A percentile compares a stretch with the other conserved stretches of the same genome.
Evolutionary conservation across 2,888 invertebrate genomes (phyloP).

Genomic region (Heterodera filipjevi): DNA sequence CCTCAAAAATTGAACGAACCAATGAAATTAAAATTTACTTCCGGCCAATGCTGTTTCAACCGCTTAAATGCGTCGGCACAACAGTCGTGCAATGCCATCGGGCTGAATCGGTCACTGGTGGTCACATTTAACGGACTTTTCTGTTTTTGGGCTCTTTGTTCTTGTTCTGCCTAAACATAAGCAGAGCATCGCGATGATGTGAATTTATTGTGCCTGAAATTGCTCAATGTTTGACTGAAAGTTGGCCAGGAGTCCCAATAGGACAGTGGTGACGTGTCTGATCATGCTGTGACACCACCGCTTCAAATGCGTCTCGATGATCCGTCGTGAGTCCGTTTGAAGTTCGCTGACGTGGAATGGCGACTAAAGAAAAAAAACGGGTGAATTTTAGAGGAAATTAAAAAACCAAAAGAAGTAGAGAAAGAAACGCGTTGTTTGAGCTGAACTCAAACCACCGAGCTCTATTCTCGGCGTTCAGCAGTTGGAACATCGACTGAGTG

Average conservation of each 20-base stretch:
- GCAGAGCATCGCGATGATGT: not conserved
- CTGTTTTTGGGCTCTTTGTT: slow-evolving; percentile 28
- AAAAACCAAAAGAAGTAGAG: slow-evolving; percentile 74
- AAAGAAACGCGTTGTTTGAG: slow-evolving; percentile 86
- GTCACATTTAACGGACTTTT: slow-evolving; percentile 27
- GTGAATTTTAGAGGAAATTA: not conserved
- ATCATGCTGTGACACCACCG: slow-evolving; percentile 65
- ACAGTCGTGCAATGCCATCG: slow-evolving; percentile 39
- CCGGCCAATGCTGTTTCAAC: slow-evolving; percentile 47
- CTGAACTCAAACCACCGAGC: slow-evolving; percentile 81
- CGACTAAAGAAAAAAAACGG: slow-evolving; percentile 73
- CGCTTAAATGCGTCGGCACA: slow-evolving; percentile 43
- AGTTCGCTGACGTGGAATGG: slow-evolving; percentile 91
- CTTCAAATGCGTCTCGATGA: slow-evolving; percentile 90
- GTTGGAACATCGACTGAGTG: slow-evolving; percentile 68
- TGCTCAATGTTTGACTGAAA: slow-evolving; percentile 40
- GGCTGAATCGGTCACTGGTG: slow-evolving; percentile 33
- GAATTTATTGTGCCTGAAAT: slow-evolving; percentile 26
- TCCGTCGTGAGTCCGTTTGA: slow-evolving; percentile 88
- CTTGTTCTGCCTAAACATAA: slow-evolving; percentile 17
- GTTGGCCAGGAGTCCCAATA: slow-evolving; percentile 45
- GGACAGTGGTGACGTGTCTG: slow-evolving; percentile 47
- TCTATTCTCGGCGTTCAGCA: slow-evolving; percentile 45
- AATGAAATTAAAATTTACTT: slow-evolving; percentile 25
- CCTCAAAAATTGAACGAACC: not conserved